Evolutionary conservation across 2,113 vertebrate species (phyloP).

Genomic region (western clawed frog (Xenopus tropicalis)): UCB_Xtro_10.0 CM004443.2:158491001-158491500

Average conservation of each 20-base stretch:
- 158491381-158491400: too few species aligned
- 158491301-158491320: too few species aligned
- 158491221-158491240: constrained; percentile 79
- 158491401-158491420: too few species aligned
- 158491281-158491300: not conserved
- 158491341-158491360: too few species aligned
- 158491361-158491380: not conserved
- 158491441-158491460: not conserved
- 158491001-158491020: constrained; percentile 52
- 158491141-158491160: constrained; percentile 72
- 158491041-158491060: constrained; percentile 65
- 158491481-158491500: too few species aligned
- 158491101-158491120: constrained; percentile 67
- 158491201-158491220: constrained; percentile 73
- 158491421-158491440: not conserved
- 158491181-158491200: constrained; percentile 79
- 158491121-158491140: constrained; percentile 74
- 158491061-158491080: constrained; percentile 78
- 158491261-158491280: not conserved
- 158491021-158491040: constrained; percentile 51
- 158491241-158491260: constrained; percentile 78
- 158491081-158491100: constrained; percentile 83
- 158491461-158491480: too few species aligned
- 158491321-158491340: too few species aligned
- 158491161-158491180: constrained; percentile 72